These are phyloP conservation scores for Drosophila melanosoma DNA, from an alignment of 2,888 invertebrate genomes.

Conservation along the genomic window DNA sequence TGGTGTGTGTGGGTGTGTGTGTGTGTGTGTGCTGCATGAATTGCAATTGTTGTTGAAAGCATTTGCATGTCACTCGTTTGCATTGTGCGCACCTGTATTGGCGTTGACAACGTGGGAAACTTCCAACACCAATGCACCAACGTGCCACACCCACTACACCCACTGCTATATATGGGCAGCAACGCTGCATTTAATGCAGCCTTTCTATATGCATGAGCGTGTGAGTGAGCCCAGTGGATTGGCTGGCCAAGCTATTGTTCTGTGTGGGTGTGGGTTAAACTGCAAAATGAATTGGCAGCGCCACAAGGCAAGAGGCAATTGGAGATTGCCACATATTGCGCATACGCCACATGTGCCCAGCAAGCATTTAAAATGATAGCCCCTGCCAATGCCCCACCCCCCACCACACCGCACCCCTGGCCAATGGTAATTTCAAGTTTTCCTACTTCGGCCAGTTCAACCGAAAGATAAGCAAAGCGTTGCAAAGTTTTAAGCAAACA, in stretches of 20 bases:
- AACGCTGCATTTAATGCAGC: conserved; percentile 59
- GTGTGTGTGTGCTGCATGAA: conserved; percentile 54
- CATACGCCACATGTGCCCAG: conserved; percentile 61
- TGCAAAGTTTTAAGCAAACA: conserved; percentile 50
- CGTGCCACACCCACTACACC: conserved; percentile 1
- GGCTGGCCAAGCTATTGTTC: conserved; percentile 55
- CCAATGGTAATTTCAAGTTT: conserved; percentile 23
- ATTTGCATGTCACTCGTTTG: conserved; percentile 80
- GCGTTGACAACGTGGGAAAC: conserved; percentile 62
- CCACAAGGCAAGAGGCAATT: conserved; percentile 32
- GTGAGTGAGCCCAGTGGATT: conserved; percentile 19
- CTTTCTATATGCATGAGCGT: conserved; percentile 67
- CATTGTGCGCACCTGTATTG: conserved; percentile 76
- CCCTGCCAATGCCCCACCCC: not conserved
- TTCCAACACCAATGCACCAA: not conserved
- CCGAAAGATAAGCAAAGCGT: conserved; percentile 30
- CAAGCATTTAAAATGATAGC: conserved; percentile 59
- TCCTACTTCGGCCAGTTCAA: conserved; percentile 22
- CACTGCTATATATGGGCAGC: not conserved
- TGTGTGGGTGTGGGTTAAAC: conserved; percentile 35
- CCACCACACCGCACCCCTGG: not conserved
- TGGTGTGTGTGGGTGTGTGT: conserved; percentile 29
- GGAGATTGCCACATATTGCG: conserved; percentile 61
- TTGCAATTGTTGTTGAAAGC: conserved; percentile 80
- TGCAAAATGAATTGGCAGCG: conserved; percentile 71